These are phyloP conservation scores for Linepithema humile DNA, from an alignment of 1,140 invertebrate genomes.

Conservation along the genomic window DNA sequence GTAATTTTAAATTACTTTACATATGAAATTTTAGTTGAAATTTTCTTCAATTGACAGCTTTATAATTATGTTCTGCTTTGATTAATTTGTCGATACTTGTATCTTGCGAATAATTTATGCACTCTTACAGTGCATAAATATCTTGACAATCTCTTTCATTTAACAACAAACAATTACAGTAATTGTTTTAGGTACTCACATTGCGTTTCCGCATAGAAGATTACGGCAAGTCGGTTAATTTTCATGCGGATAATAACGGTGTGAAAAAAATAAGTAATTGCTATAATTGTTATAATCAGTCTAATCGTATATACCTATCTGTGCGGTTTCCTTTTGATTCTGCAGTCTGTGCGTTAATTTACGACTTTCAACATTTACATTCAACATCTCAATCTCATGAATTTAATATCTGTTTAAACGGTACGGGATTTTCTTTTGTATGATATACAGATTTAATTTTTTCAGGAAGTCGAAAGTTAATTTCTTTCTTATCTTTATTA, in stretches of 20 bases:
- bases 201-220: slow-evolving; percentile 41
- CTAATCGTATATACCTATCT: slow-evolving; percentile 43
- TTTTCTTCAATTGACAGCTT: not conserved
- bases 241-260: slow-evolving; percentile 65
- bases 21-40: not conserved
- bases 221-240: slow-evolving; percentile 19
- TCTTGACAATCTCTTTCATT: not conserved
- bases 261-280: slow-evolving; percentile 63
- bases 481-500: not conserved
- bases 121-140: not conserved
- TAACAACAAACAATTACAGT: slow-evolving; percentile 34
- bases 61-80: not conserved
- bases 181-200: slow-evolving; percentile 1
- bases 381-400: slow-evolving; percentile 38
- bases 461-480: not conserved
- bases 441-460: not conserved
- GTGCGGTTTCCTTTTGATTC: slow-evolving; percentile 43
- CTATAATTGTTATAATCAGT: slow-evolving; percentile 47
- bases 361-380: not conserved
- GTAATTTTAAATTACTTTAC: not conserved
- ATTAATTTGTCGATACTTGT: not conserved
- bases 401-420: slow-evolving; percentile 17
- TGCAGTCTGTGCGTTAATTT: slow-evolving; percentile 3
- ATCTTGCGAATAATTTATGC: not conserved
- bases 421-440: not conserved